A percentile compares a stretch with the other conserved stretches of the same genome.
phyloP scores from a whole-genome alignment of 1,140 invertebrate genomes.

The Drosophila biarmipes region DNA sequence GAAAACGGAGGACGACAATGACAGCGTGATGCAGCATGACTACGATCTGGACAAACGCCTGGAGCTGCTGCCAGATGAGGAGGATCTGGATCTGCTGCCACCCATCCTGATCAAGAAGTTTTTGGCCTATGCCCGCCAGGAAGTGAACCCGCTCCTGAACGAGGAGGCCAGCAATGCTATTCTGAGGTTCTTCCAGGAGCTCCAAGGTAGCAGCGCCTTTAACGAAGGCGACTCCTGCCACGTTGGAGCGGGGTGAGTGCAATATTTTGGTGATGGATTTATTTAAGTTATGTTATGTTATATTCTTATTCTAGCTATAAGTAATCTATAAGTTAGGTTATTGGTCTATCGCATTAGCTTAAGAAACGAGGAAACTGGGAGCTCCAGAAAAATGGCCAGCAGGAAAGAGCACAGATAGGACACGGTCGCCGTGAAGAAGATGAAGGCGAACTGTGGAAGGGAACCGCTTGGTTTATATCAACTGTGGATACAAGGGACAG shows the following conservation, averaged over 20 bases:
- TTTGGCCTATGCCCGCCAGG: conserved; percentile 94
- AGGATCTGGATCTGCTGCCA: conserved; percentile 90
- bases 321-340: conserved; percentile 8
- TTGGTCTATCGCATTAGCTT: conserved; percentile 85
- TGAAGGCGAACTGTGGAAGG: conserved; percentile 64
- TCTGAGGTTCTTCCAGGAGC: conserved; percentile 92
- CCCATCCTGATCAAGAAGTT: conserved; percentile 93
- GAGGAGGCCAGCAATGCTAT: conserved; percentile 89
- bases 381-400: conserved; percentile 82
- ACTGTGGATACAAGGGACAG: background rate
- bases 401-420: conserved; percentile 77
- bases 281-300: conserved; percentile 49
- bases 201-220: conserved; percentile 85
- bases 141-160: conserved; percentile 92
- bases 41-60: conserved; percentile 86
- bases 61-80: conserved; percentile 84
- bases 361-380: conserved; percentile 85
- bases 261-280: conserved; percentile 1
- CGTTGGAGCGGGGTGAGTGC: conserved; percentile 61
- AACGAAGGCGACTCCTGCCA: conserved; percentile 40
- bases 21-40: conserved; percentile 51
- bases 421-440: conserved; percentile 69
- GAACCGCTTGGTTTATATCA: background rate
- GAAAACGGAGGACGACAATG: conserved; percentile 16
- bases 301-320: conserved; percentile 15